Percentiles rank a stretch among this genome's conserved stretches.
Conservation (phyloP, 2,797 vertebrate genomes). For the Tadarida brasiliensis region DNA sequence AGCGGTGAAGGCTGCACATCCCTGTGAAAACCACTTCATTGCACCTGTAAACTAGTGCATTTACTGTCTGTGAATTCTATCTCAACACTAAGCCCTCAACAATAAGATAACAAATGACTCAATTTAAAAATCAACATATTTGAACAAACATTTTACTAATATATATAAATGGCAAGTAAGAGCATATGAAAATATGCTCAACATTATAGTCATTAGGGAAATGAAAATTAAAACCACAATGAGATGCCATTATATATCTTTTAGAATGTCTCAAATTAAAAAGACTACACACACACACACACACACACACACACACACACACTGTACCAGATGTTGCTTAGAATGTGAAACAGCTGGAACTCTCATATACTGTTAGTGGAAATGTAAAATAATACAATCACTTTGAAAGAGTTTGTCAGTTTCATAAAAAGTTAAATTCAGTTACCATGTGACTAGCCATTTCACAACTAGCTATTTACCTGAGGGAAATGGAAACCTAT, state of each 20-base stretch:
- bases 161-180: too few relatives aligned
- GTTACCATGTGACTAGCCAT: neutral
- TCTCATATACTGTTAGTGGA: neutral
- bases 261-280: neutral
- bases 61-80: neutral
- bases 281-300: neutral
- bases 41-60: neutral
- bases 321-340: neutral
- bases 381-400: neutral
- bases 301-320: neutral
- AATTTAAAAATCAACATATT: neutral
- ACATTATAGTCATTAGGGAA: neutral
- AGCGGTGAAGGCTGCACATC: neutral
- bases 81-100: neutral
- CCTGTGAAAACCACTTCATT: neutral
- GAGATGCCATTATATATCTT: neutral
- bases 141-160: neutral
- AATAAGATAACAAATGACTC: neutral
- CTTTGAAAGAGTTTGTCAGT: neutral
- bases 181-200: neutral
- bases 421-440: neutral
- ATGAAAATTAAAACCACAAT: neutral
- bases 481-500: neutral
- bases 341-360: neutral
- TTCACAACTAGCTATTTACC: neutral